Percentiles rank a stretch among this genome's conserved stretches.
Conservation (phyloP, 1,140 invertebrate genomes). For the Drosophila guanche region DNA sequence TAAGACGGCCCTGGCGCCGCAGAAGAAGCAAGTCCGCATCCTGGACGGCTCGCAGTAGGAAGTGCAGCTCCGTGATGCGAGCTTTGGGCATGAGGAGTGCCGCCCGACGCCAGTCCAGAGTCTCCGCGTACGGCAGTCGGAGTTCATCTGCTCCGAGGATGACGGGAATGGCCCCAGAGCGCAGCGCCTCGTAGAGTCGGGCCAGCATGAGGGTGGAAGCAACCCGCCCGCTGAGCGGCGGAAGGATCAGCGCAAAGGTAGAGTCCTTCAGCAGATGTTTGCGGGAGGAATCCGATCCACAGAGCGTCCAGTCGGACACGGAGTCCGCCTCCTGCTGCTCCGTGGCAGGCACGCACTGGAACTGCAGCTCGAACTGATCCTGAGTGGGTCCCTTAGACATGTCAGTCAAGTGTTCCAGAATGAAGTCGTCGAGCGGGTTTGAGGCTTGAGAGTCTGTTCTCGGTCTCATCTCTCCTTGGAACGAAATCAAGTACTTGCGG, state of each 20-base stretch:
- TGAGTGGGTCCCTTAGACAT: constrained; percentile 86
- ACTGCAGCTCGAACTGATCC: constrained; percentile 91
- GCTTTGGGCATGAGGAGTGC: constrained; percentile 92
- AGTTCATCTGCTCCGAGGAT: constrained; percentile 92
- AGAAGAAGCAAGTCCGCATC: constrained; percentile 94
- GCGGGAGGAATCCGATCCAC: constrained; percentile 90
- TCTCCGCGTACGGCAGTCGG: constrained; percentile 92
- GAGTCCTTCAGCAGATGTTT: constrained; percentile 91
- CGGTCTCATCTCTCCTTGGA: constrained; percentile 89
- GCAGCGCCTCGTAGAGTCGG: constrained; percentile 93
- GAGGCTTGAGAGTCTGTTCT: constrained; percentile 11
- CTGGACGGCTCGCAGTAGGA: constrained; percentile 93
- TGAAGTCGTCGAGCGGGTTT: constrained; percentile 85
- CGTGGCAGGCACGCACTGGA: constrained; percentile 90
- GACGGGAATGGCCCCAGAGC: constrained; percentile 95
- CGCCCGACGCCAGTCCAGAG: constrained; percentile 95
- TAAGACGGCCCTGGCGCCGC: constrained; percentile 92
- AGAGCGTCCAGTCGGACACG: constrained; percentile 91
- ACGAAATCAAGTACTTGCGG: constrained; percentile 92
- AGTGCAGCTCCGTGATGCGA: constrained; percentile 96
- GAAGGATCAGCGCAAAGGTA: constrained; percentile 94
- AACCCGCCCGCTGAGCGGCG: constrained; percentile 87
- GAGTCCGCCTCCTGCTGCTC: constrained; percentile 86
- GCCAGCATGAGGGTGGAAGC: constrained; percentile 91
- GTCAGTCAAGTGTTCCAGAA: constrained; percentile 88